These are phyloP conservation scores for Tenthredo notha DNA, from an alignment of 2,888 invertebrate species.

Conservation along the genomic window DNA sequence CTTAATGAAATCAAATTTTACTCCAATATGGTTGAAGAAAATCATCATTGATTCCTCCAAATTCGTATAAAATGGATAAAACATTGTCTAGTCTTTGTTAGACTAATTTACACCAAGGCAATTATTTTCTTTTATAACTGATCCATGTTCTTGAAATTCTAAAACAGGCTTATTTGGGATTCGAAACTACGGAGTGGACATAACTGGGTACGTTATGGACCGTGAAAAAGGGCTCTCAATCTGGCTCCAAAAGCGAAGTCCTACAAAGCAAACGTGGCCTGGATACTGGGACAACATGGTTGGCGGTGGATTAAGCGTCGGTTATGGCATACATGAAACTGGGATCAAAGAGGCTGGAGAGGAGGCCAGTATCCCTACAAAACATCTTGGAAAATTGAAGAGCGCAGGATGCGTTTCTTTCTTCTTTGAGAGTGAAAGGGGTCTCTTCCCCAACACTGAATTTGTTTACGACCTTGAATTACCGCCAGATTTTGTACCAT, in stretches of 20 bases:
- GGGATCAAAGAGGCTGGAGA: conserved; percentile 96
- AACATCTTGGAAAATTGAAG: conserved; percentile 87
- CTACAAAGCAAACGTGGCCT: conserved; percentile 97
- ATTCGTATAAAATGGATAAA: background rate
- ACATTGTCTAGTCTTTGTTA: background rate
- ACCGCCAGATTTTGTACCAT: conserved; percentile 93
- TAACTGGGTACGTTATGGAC: conserved; percentile 94
- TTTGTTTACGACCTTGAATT: conserved; percentile 96
- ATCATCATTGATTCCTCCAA: background rate
- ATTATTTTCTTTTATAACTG: background rate
- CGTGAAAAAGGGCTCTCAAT: conserved; percentile 92
- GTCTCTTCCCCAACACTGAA: conserved; percentile 96
- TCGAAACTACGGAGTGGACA: conserved; percentile 95
- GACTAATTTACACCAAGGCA: background rate
- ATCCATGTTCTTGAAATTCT: conserved; percentile 29
- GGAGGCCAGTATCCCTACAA: conserved; percentile 93
- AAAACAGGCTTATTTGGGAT: conserved; percentile 90
- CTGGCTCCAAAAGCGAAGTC: conserved; percentile 95
- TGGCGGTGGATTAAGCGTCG: conserved; percentile 94
- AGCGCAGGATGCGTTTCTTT: conserved; percentile 93
- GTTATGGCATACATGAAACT: conserved; percentile 93
- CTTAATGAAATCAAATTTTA: background rate
- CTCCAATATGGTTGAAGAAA: background rate
- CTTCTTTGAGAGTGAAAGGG: conserved; percentile 95
- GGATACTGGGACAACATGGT: conserved; percentile 98